phyloP scores from a whole-genome alignment of 2,888 invertebrate species.

The Drosophila infuscata region DNA sequence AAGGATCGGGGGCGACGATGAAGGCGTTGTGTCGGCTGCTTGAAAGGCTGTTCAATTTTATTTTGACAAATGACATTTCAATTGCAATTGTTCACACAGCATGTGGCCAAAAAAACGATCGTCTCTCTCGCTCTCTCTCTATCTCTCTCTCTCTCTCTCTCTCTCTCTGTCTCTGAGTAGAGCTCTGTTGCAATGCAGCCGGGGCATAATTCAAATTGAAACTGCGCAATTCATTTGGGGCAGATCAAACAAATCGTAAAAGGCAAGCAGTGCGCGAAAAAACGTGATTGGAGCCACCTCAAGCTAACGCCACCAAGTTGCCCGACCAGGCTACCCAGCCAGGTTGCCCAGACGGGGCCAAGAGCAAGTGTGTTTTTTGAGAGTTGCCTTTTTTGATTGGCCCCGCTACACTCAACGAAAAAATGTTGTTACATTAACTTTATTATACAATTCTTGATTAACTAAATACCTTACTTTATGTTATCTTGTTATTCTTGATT shows the following conservation, averaged over 20 bases:
- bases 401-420: background rate
- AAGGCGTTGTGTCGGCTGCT: constrained; percentile 50
- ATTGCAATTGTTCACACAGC: constrained; percentile 72
- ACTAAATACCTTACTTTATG: background rate
- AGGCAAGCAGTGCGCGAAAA: constrained; percentile 71
- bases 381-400: constrained; percentile 7
- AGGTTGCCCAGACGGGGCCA: background rate
- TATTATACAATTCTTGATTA: background rate
- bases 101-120: constrained; percentile 44
- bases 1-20: constrained; percentile 21
- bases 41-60: constrained; percentile 76
- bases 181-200: constrained; percentile 26
- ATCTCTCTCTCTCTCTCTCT: background rate
- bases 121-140: background rate
- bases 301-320: constrained; percentile 61
- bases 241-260: constrained; percentile 80
- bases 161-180: too few relatives aligned
- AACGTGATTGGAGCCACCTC: constrained; percentile 79
- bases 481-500: background rate
- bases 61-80: constrained; percentile 84
- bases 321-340: background rate
- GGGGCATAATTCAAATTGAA: constrained; percentile 74
- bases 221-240: constrained; percentile 78
- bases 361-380: constrained; percentile 14
- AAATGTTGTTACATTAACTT: too few relatives aligned